Percentiles rank a stretch among this genome's conserved stretches.
Conservation (phyloP, 2,888 invertebrate genomes). For the Drosophila barbarae region DNA sequence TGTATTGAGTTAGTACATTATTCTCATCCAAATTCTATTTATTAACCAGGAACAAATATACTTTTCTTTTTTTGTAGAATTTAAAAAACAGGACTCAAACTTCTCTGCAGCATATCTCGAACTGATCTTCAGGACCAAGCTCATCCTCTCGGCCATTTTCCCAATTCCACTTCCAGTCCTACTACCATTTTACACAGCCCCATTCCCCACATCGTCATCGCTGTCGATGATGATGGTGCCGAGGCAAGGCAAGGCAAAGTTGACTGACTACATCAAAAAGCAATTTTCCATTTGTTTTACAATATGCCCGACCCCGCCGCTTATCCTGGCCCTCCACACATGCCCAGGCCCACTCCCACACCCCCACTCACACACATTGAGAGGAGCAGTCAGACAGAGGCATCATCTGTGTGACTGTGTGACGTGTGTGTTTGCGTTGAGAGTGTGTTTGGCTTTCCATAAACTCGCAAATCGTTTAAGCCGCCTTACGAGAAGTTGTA, state of each 20-base stretch:
- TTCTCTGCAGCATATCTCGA: background rate
- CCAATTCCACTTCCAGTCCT: background rate
- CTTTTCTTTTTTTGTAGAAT: no score
- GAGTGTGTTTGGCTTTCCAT: slow-evolving; percentile 71
- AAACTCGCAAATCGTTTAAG: slow-evolving; percentile 73
- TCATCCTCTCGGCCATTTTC: slow-evolving; percentile 2
- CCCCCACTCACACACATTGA: slow-evolving; percentile 1
- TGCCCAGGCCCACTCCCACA: slow-evolving; percentile 1
- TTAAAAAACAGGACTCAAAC: background rate
- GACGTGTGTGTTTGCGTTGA: slow-evolving; percentile 47
- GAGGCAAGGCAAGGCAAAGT: slow-evolving; percentile 34
- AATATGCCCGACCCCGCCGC: slow-evolving; percentile 39
- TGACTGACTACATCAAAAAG: slow-evolving; percentile 69
- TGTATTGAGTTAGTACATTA: no score
- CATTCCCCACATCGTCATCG: slow-evolving; percentile 27
- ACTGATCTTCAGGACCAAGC: slow-evolving; percentile 2
- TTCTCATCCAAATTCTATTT: no score
- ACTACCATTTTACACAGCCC: slow-evolving; percentile 10
- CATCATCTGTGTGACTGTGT: slow-evolving; percentile 24
- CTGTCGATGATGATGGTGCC: slow-evolving; percentile 44
- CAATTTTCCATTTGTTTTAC: slow-evolving; percentile 71
- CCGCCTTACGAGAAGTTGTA: slow-evolving; percentile 71
- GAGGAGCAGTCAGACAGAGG: slow-evolving; percentile 7
- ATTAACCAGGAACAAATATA: no score
- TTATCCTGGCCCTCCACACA: slow-evolving; percentile 14